phyloP scores from a whole-genome alignment of 2,113 vertebrate genomes.

The Lates calcarifer region DNA sequence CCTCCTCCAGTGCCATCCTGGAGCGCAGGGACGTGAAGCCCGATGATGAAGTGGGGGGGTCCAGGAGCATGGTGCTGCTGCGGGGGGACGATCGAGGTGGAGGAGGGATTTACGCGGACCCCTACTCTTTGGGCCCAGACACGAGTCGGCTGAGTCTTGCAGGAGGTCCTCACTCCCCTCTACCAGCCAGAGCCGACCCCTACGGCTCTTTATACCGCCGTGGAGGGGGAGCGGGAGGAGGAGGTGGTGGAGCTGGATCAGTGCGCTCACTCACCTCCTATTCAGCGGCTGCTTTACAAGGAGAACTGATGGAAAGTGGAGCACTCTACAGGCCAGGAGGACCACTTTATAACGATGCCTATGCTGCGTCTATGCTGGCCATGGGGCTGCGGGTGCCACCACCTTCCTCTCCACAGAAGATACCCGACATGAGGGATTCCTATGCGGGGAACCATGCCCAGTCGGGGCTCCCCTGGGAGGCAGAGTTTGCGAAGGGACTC shows the following conservation, averaged over 20 bases:
- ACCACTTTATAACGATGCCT: conserved; percentile 90
- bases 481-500: conserved; percentile 94
- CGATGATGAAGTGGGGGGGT: conserved; percentile 89
- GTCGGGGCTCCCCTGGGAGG: conserved; percentile 93
- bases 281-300: conserved; percentile 92
- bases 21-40: conserved; percentile 97
- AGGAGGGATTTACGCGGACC: conserved; percentile 91
- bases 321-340: conserved; percentile 92
- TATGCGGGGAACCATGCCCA: conserved; percentile 90
- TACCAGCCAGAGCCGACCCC: conserved; percentile 87
- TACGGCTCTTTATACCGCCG: conserved; percentile 90
- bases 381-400: conserved; percentile 90
- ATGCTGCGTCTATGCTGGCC: conserved; percentile 83
- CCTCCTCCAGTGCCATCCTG: conserved; percentile 97
- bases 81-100: conserved; percentile 87
- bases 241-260: conserved; percentile 81
- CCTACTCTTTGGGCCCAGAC: conserved; percentile 90
- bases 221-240: conserved; percentile 67
- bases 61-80: conserved; percentile 93
- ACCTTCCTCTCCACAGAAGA: conserved; percentile 94
- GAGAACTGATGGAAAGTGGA: conserved; percentile 90
- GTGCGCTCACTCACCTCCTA: conserved; percentile 94
- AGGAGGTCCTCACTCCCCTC: conserved; percentile 77
- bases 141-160: conserved; percentile 91
- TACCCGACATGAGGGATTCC: conserved; percentile 88